Conservation (phyloP, 2,888 invertebrate species). For the Lottia gigantea region DNA sequence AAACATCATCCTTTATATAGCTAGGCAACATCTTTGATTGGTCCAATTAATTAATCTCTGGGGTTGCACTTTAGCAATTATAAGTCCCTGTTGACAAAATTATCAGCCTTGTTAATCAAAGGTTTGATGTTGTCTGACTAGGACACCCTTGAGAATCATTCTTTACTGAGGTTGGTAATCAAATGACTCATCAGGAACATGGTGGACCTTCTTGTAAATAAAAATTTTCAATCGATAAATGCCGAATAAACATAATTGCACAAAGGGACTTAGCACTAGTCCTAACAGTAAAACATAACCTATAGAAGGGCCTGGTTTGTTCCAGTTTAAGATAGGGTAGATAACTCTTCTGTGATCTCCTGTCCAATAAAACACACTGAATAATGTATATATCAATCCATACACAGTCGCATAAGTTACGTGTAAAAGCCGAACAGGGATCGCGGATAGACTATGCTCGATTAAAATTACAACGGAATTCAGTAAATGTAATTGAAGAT, state of each 20-base stretch:
- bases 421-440: constrained; percentile 57
- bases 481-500: constrained; percentile 56
- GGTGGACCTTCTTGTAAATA: constrained; percentile 15
- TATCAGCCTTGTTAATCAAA: too few species aligned
- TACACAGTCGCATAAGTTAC: constrained; percentile 49
- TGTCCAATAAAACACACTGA: constrained; percentile 57
- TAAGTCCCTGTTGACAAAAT: too few species aligned
- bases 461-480: constrained; percentile 56
- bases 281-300: constrained; percentile 39
- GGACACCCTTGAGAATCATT: too few species aligned
- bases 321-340: constrained; percentile 63
- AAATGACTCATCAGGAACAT: too few species aligned
- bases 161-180: too few species aligned
- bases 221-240: constrained; percentile 45
- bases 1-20: too few species aligned
- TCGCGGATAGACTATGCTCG: constrained; percentile 49
- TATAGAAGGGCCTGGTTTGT: constrained; percentile 45
- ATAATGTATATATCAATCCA: constrained; percentile 51
- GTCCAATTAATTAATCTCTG: too few species aligned
- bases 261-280: constrained; percentile 43
- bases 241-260: constrained; percentile 46
- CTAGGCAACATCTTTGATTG: too few species aligned
- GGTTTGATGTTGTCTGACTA: too few species aligned
- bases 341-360: constrained; percentile 52
- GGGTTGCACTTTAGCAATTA: too few species aligned